A percentile compares a stretch with the other conserved stretches of the same genome.
These are phyloP conservation scores for Boloria euphrosyne DNA, from an alignment of 2,888 invertebrate genomes.

Conservation along the genomic window DNA sequence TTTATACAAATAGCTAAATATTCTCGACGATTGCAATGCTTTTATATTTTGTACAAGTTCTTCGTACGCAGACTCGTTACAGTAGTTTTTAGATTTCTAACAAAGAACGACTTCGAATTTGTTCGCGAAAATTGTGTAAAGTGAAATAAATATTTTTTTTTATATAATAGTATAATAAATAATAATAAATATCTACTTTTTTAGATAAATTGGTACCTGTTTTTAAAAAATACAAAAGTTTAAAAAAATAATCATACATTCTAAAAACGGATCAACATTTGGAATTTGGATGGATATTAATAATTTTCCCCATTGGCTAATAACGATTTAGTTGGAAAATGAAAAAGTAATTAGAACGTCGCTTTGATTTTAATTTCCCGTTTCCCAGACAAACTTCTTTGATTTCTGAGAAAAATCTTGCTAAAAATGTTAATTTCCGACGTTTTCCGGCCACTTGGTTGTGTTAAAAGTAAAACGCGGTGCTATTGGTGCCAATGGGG, in stretches of 20 bases:
- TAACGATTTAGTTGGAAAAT: constrained; percentile 8
- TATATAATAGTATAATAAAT: too few species aligned
- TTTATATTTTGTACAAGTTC: constrained; percentile 27
- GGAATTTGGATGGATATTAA: neutral
- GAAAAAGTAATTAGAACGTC: constrained; percentile 18
- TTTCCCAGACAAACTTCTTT: constrained; percentile 13
- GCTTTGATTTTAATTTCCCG: constrained; percentile 21
- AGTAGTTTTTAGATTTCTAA: constrained; percentile 11
- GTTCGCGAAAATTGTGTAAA: neutral
- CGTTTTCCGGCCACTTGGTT: constrained; percentile 45
- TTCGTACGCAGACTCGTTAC: neutral
- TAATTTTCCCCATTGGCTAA: neutral
- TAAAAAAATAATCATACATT: too few species aligned
- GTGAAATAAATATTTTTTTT: too few species aligned
- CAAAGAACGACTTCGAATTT: neutral
- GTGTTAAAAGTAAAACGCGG: constrained; percentile 46
- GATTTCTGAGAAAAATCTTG: constrained; percentile 47
- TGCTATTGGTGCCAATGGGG: constrained; percentile 46
- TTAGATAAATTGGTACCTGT: too few species aligned
- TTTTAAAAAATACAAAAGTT: too few species aligned
- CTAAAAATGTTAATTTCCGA: constrained; percentile 38
- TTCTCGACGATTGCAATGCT: constrained; percentile 22
- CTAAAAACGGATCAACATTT: too few species aligned
- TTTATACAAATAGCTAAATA: constrained; percentile 28
- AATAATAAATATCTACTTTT: too few species aligned